phyloP scores from a whole-genome alignment of 2,113 vertebrate species.

The Hippopotamus amphibius region DNA sequence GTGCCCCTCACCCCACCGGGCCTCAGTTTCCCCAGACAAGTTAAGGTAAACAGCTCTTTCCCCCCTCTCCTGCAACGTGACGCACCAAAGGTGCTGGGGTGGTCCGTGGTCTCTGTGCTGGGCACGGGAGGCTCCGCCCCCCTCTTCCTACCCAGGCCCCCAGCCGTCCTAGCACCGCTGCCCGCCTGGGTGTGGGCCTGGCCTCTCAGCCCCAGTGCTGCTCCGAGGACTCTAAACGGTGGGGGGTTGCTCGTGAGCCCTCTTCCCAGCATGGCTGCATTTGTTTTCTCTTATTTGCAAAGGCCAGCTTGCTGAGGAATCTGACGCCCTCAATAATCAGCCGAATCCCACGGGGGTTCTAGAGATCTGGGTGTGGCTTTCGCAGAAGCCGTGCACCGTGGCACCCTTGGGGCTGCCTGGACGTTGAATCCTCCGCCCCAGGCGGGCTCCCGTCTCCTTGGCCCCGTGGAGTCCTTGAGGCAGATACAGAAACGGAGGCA shows the following conservation, averaged over 20 bases:
- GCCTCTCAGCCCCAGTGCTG: not conserved
- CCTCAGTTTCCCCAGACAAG: not conserved
- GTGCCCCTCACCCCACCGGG: fast-evolving
- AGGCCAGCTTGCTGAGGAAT: conserved; percentile 55
- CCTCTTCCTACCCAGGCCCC: no score
- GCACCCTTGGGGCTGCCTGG: no score
- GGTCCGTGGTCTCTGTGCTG: no score
- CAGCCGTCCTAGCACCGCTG: fast-evolving
- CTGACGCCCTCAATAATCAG: not conserved
- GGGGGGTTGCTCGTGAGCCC: conserved; percentile 39
- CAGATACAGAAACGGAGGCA: not conserved
- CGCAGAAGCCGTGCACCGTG: fast-evolving
- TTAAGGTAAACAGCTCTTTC: not conserved
- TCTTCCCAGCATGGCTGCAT: conserved; percentile 58
- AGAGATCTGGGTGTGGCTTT: not conserved
- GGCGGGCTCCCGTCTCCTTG: not conserved
- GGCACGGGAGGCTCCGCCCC: fast-evolving
- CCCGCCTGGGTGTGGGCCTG: fast-evolving
- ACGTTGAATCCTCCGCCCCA: fast-evolving
- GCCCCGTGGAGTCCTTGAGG: not conserved
- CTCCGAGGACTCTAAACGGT: conserved; percentile 51
- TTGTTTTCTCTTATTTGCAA: conserved; percentile 63
- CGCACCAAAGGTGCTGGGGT: not conserved
- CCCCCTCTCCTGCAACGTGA: fast-evolving
- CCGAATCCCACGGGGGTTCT: not conserved